Conservation (phyloP, 53 echinoderm and acorn worm genomes). For the Luidia sarsii region DNA sequence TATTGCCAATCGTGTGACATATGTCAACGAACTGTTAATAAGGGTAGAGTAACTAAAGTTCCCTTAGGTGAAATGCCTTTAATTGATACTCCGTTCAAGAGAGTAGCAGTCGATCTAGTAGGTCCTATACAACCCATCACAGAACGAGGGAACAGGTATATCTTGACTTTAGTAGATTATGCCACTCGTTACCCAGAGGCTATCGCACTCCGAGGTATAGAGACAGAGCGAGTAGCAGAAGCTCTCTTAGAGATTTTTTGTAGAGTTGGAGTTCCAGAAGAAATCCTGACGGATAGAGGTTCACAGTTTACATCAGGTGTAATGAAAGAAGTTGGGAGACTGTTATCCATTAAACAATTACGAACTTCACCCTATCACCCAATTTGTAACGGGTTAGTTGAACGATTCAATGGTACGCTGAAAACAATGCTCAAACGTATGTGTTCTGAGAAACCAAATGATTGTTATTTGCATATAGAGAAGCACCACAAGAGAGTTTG, state of each 20-base stretch:
- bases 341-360: constrained; percentile 55
- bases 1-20: constrained; percentile 46
- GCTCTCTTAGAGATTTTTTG: constrained; percentile 67
- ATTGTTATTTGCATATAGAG: constrained; percentile 69
- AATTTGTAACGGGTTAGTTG: constrained; percentile 67
- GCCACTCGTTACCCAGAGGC: too few species aligned
- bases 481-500: constrained; percentile 57
- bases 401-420: constrained; percentile 71
- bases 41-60: constrained; percentile 28
- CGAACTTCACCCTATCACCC: constrained; percentile 72
- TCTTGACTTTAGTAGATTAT: too few species aligned
- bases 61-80: constrained; percentile 53
- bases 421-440: constrained; percentile 61
- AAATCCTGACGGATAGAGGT: constrained; percentile 59
- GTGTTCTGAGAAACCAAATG: constrained; percentile 50
- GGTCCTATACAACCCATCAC: constrained; percentile 52
- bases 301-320: constrained; percentile 64
- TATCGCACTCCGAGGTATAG: constrained; percentile 58
- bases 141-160: too few species aligned
- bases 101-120: constrained; percentile 55
- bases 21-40: constrained; percentile 46
- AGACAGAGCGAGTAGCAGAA: constrained; percentile 56
- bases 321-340: constrained; percentile 48
- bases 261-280: constrained; percentile 52
- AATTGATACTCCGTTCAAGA: constrained; percentile 53